These are phyloP conservation scores for Prionace glauca DNA, from an alignment of 2,797 vertebrate genomes.

Conservation along the genomic window DNA sequence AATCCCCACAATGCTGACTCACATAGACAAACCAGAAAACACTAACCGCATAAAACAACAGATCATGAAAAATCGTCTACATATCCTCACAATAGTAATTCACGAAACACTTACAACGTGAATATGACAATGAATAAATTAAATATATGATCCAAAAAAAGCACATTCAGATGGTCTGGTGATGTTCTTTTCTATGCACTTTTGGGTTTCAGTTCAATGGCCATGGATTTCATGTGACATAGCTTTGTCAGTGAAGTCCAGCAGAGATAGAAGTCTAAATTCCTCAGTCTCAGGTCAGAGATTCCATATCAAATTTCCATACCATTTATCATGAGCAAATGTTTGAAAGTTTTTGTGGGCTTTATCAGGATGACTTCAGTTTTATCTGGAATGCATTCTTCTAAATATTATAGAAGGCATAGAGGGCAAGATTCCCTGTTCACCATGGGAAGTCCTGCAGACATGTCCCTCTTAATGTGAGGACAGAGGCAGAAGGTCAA, in stretches of 20 bases:
- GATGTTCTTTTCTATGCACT: neutral
- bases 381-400: neutral
- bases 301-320: neutral
- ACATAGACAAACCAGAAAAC: neutral
- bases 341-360: too few species aligned
- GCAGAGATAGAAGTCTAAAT: neutral
- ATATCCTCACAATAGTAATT: neutral
- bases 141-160: neutral
- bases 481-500: neutral
- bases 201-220: neutral
- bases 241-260: neutral
- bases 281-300: neutral
- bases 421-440: neutral
- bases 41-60: neutral
- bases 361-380: neutral
- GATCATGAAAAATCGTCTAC: neutral
- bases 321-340: neutral
- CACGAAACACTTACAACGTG: neutral
- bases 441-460: neutral
- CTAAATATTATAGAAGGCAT: neutral
- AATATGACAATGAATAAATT: neutral
- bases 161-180: neutral
- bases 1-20: neutral
- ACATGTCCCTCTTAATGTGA: neutral
- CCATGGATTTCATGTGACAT: too few species aligned